phyloP scores from a whole-genome alignment of 2,888 invertebrate genomes.

The Asteroscopus sphinx region DNA sequence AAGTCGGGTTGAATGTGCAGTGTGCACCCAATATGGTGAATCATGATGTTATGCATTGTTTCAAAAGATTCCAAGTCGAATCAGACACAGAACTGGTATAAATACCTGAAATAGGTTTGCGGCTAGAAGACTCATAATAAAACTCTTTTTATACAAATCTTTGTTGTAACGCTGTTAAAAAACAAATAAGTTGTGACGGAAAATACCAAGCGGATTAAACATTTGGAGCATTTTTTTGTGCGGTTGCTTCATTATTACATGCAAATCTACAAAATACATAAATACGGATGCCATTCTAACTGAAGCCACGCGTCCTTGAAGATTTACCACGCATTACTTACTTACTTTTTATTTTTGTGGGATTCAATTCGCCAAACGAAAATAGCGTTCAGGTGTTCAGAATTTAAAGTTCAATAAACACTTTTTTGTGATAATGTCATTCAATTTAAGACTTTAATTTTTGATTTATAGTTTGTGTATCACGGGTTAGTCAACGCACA shows the following conservation, averaged over 20 bases:
- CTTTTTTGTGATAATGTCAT: slow-evolving; percentile 34
- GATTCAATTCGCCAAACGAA: slow-evolving; percentile 38
- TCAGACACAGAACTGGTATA: too few species aligned
- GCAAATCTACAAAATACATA: slow-evolving; percentile 43
- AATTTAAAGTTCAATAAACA: slow-evolving; percentile 45
- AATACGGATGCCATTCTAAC: slow-evolving; percentile 43
- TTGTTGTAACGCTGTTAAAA: too few species aligned
- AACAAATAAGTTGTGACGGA: too few species aligned
- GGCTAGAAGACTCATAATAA: too few species aligned
- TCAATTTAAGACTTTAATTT: slow-evolving; percentile 22
- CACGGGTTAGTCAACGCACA: slow-evolving; percentile 11
- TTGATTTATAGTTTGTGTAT: slow-evolving; percentile 9
- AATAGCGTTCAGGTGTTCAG: slow-evolving; percentile 28
- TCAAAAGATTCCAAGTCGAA: too few species aligned
- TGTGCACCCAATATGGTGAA: too few species aligned
- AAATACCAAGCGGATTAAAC: too few species aligned
- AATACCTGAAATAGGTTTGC: too few species aligned
- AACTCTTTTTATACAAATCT: too few species aligned
- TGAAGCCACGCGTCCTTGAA: slow-evolving; percentile 48
- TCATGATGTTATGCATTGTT: too few species aligned
- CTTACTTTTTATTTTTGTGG: slow-evolving; percentile 45
- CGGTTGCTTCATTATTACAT: slow-evolving; percentile 28
- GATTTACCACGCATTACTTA: slow-evolving; percentile 45
- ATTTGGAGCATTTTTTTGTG: too few species aligned
- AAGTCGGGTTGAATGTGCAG: too few species aligned